A percentile compares a stretch with the other conserved stretches of the same genome.
Evolutionary conservation across 1,140 invertebrate genomes (phyloP).

Genomic region (Littorina saxatilis): DNA sequence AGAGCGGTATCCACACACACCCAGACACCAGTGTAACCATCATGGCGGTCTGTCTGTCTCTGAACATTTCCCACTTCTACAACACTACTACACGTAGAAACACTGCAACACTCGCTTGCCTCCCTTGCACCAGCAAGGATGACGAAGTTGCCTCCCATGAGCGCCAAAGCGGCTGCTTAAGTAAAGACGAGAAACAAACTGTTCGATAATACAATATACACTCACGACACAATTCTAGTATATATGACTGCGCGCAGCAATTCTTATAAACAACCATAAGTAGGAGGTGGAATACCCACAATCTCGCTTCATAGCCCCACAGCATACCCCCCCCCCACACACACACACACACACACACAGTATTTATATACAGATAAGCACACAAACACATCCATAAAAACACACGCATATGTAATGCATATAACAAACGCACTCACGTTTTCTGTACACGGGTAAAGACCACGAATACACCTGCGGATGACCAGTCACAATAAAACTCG

Average conservation of each 20-base stretch:
- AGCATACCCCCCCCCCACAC: not conserved
- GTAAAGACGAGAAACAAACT: too few species aligned
- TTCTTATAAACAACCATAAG: too few species aligned
- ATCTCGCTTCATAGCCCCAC: too few species aligned
- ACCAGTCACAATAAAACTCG: not conserved
- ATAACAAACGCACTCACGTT: conserved; percentile 13
- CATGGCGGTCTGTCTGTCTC: conserved; percentile 1
- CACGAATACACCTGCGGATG: conserved; percentile 4
- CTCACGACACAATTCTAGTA: too few species aligned
- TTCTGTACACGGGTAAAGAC: not conserved
- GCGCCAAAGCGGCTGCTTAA: too few species aligned
- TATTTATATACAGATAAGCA: too few species aligned
- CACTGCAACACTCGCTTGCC: not conserved
- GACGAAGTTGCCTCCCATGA: not conserved
- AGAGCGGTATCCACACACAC: not conserved
- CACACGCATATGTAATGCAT: too few species aligned
- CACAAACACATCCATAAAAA: not conserved
- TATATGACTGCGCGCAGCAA: too few species aligned
- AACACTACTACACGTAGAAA: not conserved
- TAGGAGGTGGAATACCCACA: too few species aligned
- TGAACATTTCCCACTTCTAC: conserved; percentile 1
- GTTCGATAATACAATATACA: too few species aligned
- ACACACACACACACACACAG: not conserved
- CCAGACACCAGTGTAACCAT: not conserved
- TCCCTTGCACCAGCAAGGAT: not conserved